Percentiles rank a stretch among this genome's conserved stretches.
Conservation (phyloP, 2,797 vertebrate species). For the Kryptopterus vitreolus region DNA sequence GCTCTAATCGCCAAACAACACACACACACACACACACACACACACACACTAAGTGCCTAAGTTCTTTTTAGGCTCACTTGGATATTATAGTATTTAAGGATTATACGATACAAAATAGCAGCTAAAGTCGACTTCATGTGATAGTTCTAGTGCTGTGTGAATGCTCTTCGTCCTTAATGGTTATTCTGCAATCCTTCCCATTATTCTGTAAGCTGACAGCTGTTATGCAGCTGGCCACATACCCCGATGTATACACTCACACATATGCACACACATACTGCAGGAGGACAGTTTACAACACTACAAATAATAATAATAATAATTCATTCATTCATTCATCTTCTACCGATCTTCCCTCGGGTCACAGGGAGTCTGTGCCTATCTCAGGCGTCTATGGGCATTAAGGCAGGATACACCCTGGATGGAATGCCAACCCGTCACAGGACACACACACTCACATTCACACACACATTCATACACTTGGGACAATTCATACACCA, state of each 20-base stretch:
- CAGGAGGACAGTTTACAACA: constrained; percentile 74
- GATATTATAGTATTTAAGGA: constrained; percentile 2
- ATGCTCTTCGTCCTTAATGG: constrained; percentile 64
- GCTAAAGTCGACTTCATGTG: constrained; percentile 29
- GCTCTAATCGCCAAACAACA: constrained; percentile 1
- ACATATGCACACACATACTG: constrained; percentile 41
- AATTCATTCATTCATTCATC: too few species aligned
- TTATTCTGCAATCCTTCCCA: constrained; percentile 71
- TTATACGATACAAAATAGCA: constrained; percentile 5
- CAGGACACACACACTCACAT: too few species aligned
- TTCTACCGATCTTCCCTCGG: too few species aligned
- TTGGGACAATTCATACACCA: too few species aligned
- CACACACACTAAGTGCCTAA: not conserved
- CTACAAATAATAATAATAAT: too few species aligned
- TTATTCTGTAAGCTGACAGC: constrained; percentile 70
- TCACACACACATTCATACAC: too few species aligned
- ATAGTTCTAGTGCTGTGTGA: constrained; percentile 41
- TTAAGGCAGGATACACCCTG: too few species aligned
- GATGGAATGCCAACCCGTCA: too few species aligned
- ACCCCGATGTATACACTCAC: constrained; percentile 36
- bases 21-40: not conserved
- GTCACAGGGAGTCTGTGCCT: too few species aligned
- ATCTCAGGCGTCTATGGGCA: too few species aligned
- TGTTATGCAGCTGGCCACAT: constrained; percentile 73
- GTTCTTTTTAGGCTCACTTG: not conserved